A percentile compares a stretch with the other conserved stretches of the same genome.
phyloP scores from a whole-genome alignment of 2,888 invertebrate species.

The Alsophila aescularia region DNA sequence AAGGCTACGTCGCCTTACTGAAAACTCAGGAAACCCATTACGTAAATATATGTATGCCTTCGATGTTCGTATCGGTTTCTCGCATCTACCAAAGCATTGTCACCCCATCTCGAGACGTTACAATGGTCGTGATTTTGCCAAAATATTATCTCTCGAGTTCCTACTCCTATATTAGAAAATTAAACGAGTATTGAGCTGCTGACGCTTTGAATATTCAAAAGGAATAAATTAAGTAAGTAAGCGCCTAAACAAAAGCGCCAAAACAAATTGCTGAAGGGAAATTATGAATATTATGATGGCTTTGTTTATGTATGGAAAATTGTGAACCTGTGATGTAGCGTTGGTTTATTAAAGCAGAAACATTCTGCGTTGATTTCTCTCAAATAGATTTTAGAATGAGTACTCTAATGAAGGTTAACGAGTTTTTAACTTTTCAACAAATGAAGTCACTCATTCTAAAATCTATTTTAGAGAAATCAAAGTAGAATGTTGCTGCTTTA shows the following conservation, averaged over 20 bases:
- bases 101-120: constrained; percentile 47
- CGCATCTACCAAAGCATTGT: constrained; percentile 38
- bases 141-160: constrained; percentile 74
- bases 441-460: too few relatives aligned
- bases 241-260: constrained; percentile 54
- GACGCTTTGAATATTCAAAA: constrained; percentile 80
- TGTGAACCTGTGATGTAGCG: too few relatives aligned
- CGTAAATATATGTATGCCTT: too few relatives aligned
- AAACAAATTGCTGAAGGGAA: constrained; percentile 59
- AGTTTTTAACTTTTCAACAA: too few relatives aligned
- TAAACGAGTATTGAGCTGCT: constrained; percentile 75
- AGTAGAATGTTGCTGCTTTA: too few relatives aligned
- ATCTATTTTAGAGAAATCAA: too few relatives aligned
- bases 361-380: too few relatives aligned
- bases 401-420: too few relatives aligned
- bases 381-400: too few relatives aligned
- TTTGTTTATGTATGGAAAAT: constrained; percentile 28
- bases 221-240: constrained; percentile 75
- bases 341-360: too few relatives aligned
- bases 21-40: too few relatives aligned
- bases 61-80: neutral
- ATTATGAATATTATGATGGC: constrained; percentile 40
- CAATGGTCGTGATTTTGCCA: constrained; percentile 66
- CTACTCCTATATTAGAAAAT: constrained; percentile 75
- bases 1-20: too few relatives aligned